Evolutionary conservation across 2,797 vertebrate genomes (phyloP).

Genomic region (Smutsia temminckii): DNA sequence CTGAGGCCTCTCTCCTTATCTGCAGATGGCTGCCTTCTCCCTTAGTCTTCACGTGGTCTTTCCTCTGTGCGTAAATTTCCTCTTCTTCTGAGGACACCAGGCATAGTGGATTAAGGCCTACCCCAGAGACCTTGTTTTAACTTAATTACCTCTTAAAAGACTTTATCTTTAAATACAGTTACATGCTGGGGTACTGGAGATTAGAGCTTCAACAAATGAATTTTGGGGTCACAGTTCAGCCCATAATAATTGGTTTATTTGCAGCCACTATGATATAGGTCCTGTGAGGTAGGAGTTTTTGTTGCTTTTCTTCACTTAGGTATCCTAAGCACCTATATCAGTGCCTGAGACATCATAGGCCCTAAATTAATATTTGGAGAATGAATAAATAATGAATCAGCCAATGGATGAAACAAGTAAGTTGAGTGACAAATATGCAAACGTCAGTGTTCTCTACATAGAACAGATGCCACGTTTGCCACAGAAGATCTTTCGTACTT

Average conservation of each 20-base stretch:
- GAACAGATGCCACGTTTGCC: slow-evolving; percentile 34
- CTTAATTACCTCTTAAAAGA: not conserved
- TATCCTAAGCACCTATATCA: not conserved
- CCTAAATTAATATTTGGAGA: slow-evolving; percentile 34
- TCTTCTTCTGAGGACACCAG: not conserved
- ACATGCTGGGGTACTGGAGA: not conserved
- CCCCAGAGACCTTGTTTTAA: not conserved
- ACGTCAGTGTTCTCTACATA: not conserved
- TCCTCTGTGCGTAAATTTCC: not conserved
- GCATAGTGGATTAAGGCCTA: not conserved
- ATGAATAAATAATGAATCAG: slow-evolving; percentile 9
- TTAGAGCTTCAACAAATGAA: not conserved
- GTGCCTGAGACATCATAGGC: not conserved
- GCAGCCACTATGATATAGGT: not conserved
- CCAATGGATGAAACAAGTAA: slow-evolving; percentile 31
- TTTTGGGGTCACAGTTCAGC: not conserved
- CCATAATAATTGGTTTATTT: not conserved
- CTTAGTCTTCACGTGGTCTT: not conserved
- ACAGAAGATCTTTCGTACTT: slow-evolving; percentile 50
- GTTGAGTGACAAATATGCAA: not conserved
- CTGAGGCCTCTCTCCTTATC: not conserved
- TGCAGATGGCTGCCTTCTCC: not conserved
- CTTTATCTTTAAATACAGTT: not conserved
- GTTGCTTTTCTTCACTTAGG: not conserved
- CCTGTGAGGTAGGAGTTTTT: not conserved